Percentiles rank a stretch among this genome's conserved stretches.
These are phyloP conservation scores for Pollenia griseotomentosa DNA, from an alignment of 2,888 invertebrate species.

Conservation along the genomic window DNA sequence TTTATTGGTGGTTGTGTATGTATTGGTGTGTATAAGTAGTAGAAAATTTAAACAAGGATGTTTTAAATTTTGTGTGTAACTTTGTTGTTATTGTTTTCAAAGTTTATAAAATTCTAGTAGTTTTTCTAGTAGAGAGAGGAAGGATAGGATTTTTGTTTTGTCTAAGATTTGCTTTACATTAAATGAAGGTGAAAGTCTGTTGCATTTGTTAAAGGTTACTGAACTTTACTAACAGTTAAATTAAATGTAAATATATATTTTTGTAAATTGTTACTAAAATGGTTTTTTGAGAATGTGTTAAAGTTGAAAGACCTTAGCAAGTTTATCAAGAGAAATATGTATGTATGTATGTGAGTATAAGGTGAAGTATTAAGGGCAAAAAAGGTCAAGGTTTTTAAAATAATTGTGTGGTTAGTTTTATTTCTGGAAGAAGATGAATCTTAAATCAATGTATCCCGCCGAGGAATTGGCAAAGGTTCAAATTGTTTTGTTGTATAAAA, in stretches of 20 bases:
- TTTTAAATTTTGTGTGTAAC: constrained; percentile 6
- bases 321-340: background rate
- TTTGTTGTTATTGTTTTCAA: constrained; percentile 46
- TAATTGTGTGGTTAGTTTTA: background rate
- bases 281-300: background rate
- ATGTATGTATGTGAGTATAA: background rate
- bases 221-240: constrained; percentile 29
- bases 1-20: background rate
- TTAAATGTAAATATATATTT: constrained; percentile 14
- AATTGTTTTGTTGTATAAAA: too few relatives aligned
- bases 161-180: constrained; percentile 29
- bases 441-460: too few relatives aligned
- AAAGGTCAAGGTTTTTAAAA: constrained; percentile 57
- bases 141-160: constrained; percentile 35
- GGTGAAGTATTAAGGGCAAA: background rate
- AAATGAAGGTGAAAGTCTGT: constrained; percentile 62
- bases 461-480: too few relatives aligned
- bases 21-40: background rate
- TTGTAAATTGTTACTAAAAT: constrained; percentile 36
- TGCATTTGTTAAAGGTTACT: constrained; percentile 45
- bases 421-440: background rate
- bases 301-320: constrained; percentile 25
- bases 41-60: constrained; percentile 34
- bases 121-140: background rate
- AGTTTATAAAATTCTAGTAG: background rate